Evolutionary conservation across 2,797 vertebrate species (phyloP), one percentile per base, ranked within the genome.

Genomic region (Rhinophrynus dorsalis): DNA sequence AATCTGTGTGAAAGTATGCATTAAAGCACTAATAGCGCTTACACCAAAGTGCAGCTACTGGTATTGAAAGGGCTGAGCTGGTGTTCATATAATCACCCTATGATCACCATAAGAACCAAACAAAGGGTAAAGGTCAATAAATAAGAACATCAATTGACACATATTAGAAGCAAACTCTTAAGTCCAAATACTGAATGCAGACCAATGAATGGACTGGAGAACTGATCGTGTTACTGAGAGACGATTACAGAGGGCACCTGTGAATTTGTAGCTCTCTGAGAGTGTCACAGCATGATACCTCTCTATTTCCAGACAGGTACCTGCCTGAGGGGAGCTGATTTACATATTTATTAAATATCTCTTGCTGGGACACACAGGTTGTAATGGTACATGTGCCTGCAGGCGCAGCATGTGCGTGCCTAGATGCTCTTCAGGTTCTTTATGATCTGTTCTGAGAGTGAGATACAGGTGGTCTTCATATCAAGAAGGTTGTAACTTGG

Each of bases 301-400:
- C 51, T 66, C 18, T 32, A 30, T 59, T 69, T 61, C 47, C 30
- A 61, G 37, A 20, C 57, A 61, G 67, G 67, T 61, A 86, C 80
- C 85, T 79, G 86, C 86, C 86, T 1, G 80, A 83, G 85, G 86
- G 66, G 24, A 85, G 80, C 71, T 7, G 5, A 86, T 89, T 87
- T 88, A 81, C 85, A 88, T 90, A 81, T 83, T 90, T 89, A 89
- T 89, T 88, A 88, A 86, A 85, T 82, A 82, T 83, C 81, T 84
- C 80, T 81, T 80, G 79, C 81, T 59, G 76, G 79, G 81, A 74
- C 81, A 61, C 82, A 84, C 75, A 75, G 74, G 55, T 76, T 0
- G 73, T 79, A 67, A 45, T 37, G 78, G 80, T 68, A n/a, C 76
- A 37, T 29, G 75, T 62, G 0, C 7, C 79, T 76, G 13, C 0